A percentile compares a stretch with the other conserved stretches of the same genome.
Conservation (phyloP, 2,888 invertebrate species). For the Reticulitermes lucifugus region DNA sequence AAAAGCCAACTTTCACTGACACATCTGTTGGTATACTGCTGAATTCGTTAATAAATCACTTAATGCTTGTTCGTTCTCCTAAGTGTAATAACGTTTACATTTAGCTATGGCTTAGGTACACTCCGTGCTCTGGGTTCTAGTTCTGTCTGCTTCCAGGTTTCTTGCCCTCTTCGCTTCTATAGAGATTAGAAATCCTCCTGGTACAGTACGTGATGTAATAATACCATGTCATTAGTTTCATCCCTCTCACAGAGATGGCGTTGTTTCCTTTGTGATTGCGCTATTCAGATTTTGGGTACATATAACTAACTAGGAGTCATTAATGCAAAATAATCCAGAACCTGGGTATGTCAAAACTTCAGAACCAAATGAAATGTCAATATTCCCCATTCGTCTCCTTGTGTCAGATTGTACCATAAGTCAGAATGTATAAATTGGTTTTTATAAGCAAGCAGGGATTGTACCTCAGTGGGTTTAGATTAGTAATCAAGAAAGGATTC, state of each 20-base stretch:
- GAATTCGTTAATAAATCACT: no score
- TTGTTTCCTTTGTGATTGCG: background rate
- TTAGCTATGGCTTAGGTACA: background rate
- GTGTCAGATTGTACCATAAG: background rate
- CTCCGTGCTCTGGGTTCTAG: background rate
- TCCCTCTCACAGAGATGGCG: background rate
- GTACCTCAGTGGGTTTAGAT: background rate
- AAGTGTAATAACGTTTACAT: background rate
- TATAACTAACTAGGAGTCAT: background rate
- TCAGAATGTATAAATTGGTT: background rate
- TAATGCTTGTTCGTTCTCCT: background rate
- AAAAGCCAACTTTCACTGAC: no score
- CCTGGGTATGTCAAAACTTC: background rate
- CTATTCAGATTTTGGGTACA: background rate
- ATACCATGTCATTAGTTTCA: background rate
- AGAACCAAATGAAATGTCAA: background rate
- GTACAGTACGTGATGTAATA: slow-evolving; percentile 1
- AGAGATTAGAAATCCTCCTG: background rate
- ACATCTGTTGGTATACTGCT: no score
- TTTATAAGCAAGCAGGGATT: background rate
- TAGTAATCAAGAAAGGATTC: no score
- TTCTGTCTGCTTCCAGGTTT: background rate
- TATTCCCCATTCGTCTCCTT: background rate
- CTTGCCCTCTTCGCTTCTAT: background rate
- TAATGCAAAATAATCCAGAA: background rate